phyloP scores from a whole-genome alignment of 1,140 invertebrate genomes.

The Halesus radiatus region DNA sequence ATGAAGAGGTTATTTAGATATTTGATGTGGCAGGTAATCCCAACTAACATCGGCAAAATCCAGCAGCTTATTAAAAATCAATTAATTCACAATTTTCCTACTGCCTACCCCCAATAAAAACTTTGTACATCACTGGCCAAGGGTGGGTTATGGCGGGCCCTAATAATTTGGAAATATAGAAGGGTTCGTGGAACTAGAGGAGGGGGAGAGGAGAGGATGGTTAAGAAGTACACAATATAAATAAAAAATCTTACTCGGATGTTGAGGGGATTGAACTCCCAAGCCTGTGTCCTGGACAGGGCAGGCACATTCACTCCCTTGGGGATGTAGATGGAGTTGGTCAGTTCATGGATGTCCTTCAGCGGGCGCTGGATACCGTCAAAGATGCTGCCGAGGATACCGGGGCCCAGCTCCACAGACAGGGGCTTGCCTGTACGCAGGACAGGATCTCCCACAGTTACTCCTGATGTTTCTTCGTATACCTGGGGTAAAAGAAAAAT shows the following conservation, averaged over 20 bases:
- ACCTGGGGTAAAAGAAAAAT: constrained; percentile 72
- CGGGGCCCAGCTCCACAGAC: constrained; percentile 98
- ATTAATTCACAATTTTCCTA: too few relatives aligned
- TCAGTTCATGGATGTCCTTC: constrained; percentile 95
- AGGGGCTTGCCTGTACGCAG: constrained; percentile 97
- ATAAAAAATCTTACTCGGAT: constrained; percentile 77
- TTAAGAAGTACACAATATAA: too few relatives aligned
- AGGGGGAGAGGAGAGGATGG: too few relatives aligned
- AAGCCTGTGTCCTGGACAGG: constrained; percentile 84
- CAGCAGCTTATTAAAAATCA: too few relatives aligned
- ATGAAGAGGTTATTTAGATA: too few relatives aligned
- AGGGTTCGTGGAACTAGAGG: too few relatives aligned
- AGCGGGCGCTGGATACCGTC: constrained; percentile 99
- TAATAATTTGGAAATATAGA: too few relatives aligned
- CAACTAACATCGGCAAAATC: too few relatives aligned
- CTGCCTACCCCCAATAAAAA: too few relatives aligned
- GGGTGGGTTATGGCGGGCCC: too few relatives aligned
- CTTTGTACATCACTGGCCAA: too few relatives aligned
- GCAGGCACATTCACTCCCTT: constrained; percentile 97
- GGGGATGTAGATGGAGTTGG: constrained; percentile 98
- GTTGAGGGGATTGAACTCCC: constrained; percentile 94
- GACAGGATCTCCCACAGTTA: constrained; percentile 99
- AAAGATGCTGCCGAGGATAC: constrained; percentile 99
- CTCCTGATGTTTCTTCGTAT: constrained; percentile 99
- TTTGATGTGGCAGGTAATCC: too few relatives aligned